Conservation (phyloP, 2,888 invertebrate genomes). For the Chrysotoxum bicinctum region DNA sequence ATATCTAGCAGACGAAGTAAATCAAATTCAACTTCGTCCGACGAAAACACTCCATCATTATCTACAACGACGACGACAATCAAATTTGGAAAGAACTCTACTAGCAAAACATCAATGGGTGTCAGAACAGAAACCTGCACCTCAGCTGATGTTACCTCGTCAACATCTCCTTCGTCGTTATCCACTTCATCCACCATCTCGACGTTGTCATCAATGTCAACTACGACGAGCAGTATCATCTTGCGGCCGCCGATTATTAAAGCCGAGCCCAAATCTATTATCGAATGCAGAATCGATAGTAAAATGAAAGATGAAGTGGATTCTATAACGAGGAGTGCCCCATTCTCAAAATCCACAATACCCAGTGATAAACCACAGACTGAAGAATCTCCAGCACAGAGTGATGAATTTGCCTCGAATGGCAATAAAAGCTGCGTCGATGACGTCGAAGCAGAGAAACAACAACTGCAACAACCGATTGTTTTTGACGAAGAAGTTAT, state of each 20-base stretch:
- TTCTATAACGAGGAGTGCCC: slow-evolving; percentile 23
- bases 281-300: slow-evolving; percentile 70
- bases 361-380: slow-evolving; percentile 71
- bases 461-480: not conserved
- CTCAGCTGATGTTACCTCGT: slow-evolving; percentile 60
- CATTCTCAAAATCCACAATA: slow-evolving; percentile 51
- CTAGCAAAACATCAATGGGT: slow-evolving; percentile 36
- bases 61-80: slow-evolving; percentile 57
- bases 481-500: slow-evolving; percentile 34
- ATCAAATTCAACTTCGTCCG: slow-evolving; percentile 56
- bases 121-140: slow-evolving; percentile 60
- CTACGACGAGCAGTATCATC: slow-evolving; percentile 51
- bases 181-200: slow-evolving; percentile 49
- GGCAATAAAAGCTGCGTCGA: slow-evolving; percentile 34
- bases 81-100: slow-evolving; percentile 46
- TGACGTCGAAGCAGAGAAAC: not conserved
- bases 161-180: slow-evolving; percentile 64
- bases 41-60: slow-evolving; percentile 38
- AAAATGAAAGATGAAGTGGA: slow-evolving; percentile 65
- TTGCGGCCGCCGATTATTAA: slow-evolving; percentile 66
- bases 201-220: slow-evolving; percentile 50
- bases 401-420: slow-evolving; percentile 57
- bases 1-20: slow-evolving; percentile 75
- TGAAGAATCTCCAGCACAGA: slow-evolving; percentile 67
- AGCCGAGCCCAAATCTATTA: slow-evolving; percentile 72